Evolutionary conservation across 64 coral and sea anemone species (phyloP).

Genomic region (Hydrozoanthus tunicans): DNA sequence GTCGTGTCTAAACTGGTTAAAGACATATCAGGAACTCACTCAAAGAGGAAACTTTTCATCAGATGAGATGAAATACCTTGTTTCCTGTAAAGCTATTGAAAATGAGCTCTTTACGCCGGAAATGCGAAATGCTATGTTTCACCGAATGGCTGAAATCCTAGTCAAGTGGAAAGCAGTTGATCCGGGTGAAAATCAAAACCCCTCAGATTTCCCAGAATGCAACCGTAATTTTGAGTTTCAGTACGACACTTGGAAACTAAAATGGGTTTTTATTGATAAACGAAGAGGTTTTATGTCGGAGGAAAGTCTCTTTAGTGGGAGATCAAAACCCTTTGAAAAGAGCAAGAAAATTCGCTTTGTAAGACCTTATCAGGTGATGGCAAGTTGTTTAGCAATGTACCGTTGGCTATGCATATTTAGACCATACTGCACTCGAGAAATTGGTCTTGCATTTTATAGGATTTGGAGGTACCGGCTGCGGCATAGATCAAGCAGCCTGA

Average conservation of each 20-base stretch:
- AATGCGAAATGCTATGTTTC: slow-evolving; percentile 82
- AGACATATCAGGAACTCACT: slow-evolving; percentile 81
- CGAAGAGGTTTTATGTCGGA: slow-evolving; percentile 87
- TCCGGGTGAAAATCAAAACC: slow-evolving; percentile 72
- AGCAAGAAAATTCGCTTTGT: slow-evolving; percentile 71
- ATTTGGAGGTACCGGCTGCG: slow-evolving; percentile 89
- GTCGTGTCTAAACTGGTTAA: slow-evolving; percentile 74
- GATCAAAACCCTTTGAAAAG: slow-evolving; percentile 59
- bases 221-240: slow-evolving; percentile 91
- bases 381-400: slow-evolving; percentile 87
- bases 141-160: slow-evolving; percentile 73
- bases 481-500: slow-evolving; percentile 74
- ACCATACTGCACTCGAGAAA: slow-evolving; percentile 69
- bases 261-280: slow-evolving; percentile 96
- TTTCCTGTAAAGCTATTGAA: slow-evolving; percentile 80
- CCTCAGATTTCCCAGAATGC: slow-evolving; percentile 61
- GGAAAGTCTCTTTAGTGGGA: slow-evolving; percentile 61
- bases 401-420: slow-evolving; percentile 87
- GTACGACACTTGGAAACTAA: slow-evolving; percentile 88
- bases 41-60: slow-evolving; percentile 86
- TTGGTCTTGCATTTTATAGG: slow-evolving; percentile 89
- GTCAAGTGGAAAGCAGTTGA: slow-evolving; percentile 79
- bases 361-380: slow-evolving; percentile 93
- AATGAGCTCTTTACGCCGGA: slow-evolving; percentile 73
- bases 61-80: slow-evolving; percentile 98